phyloP scores from a whole-genome alignment of 2,888 invertebrate genomes.

The Gymnoscelis rufifasciata region DNA sequence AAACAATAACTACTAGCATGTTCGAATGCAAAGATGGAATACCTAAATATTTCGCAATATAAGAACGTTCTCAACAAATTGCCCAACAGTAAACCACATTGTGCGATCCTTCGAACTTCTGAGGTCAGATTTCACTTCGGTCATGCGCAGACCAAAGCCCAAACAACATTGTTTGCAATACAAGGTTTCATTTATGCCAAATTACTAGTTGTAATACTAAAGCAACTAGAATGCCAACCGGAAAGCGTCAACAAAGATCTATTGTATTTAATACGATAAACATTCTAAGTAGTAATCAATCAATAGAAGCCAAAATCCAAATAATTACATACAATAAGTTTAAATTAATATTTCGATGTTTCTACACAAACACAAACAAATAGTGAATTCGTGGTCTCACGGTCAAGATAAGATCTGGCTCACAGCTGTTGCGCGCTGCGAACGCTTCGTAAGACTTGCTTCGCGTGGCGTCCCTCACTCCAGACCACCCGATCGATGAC shows the following conservation, averaged over 20 bases:
- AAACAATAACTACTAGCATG: constrained; percentile 22
- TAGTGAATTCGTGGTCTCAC: constrained; percentile 63
- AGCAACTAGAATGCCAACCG: constrained; percentile 22
- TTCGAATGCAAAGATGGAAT: constrained; percentile 18
- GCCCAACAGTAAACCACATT: constrained; percentile 16
- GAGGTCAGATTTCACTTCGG: constrained; percentile 19
- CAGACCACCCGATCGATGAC: constrained; percentile 58
- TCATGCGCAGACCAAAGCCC: constrained; percentile 19
- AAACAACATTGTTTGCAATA: constrained; percentile 16
- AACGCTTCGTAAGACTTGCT: constrained; percentile 46
- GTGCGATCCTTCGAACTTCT: constrained; percentile 18
- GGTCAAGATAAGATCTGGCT: constrained; percentile 69
- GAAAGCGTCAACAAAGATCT: constrained; percentile 22
- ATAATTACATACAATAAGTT: constrained; percentile 10
- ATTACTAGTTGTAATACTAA: constrained; percentile 21
- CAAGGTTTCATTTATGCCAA: constrained; percentile 14
- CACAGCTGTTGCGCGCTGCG: constrained; percentile 69
- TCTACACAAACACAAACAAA: constrained; percentile 38
- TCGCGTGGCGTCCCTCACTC: constrained; percentile 46
- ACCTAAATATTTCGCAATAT: constrained; percentile 19
- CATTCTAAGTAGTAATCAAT: constrained; percentile 15
- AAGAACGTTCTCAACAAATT: constrained; percentile 13
- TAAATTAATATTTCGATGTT: constrained; percentile 11
- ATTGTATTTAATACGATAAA: constrained; percentile 16
- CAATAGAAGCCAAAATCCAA: constrained; percentile 13